Conservation (phyloP, 2,888 invertebrate species). For the Lasioglossum marginatum region DNA sequence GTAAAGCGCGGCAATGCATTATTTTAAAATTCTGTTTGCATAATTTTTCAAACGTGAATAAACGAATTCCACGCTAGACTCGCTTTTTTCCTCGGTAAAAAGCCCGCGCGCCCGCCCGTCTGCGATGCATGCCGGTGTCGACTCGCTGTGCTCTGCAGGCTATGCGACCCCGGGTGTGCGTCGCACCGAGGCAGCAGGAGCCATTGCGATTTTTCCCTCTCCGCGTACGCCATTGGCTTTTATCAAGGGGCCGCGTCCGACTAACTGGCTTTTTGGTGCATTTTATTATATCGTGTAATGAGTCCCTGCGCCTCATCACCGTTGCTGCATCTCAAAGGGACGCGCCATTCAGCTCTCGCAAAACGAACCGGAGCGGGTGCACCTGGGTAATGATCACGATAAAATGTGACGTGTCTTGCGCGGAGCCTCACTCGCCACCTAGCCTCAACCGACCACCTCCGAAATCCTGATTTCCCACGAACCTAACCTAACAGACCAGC, state of each 20-base stretch:
- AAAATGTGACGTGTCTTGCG: constrained; percentile 74
- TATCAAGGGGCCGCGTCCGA: constrained; percentile 67
- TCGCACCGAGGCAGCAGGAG: background rate
- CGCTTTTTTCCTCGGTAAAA: constrained; percentile 56
- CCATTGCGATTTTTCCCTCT: background rate
- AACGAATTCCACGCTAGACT: constrained; percentile 68
- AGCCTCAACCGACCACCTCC: constrained; percentile 24
- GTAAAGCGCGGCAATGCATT: constrained; percentile 56
- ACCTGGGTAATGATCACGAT: constrained; percentile 73
- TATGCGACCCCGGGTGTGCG: background rate
- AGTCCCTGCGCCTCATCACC: constrained; percentile 73
- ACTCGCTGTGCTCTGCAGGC: background rate
- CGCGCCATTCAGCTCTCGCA: constrained; percentile 55
- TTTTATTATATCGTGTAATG: constrained; percentile 80
- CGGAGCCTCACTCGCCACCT: constrained; percentile 33
- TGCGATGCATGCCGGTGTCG: background rate
- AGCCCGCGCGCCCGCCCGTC: constrained; percentile 12
- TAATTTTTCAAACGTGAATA: constrained; percentile 70
- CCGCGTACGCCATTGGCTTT: constrained; percentile 64
- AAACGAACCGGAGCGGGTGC: constrained; percentile 22
- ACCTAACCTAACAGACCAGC: constrained; percentile 28
- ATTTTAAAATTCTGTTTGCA: constrained; percentile 70
- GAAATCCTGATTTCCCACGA: background rate
- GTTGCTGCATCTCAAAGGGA: constrained; percentile 75
- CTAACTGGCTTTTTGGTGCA: constrained; percentile 79